phyloP scores from a whole-genome alignment of 2,888 invertebrate genomes.

The Watsonalla binaria region DNA sequence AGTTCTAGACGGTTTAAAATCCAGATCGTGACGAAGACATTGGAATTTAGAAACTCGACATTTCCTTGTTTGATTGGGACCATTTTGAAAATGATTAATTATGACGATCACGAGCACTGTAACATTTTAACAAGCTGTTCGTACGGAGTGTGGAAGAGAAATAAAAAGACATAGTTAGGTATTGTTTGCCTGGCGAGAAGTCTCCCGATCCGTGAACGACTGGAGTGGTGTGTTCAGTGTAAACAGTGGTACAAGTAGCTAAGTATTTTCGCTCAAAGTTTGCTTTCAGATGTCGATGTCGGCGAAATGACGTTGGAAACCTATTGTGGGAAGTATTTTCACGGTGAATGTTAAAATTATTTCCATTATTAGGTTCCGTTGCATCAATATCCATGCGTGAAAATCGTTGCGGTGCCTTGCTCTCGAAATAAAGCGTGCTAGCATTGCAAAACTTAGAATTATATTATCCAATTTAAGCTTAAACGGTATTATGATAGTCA shows the following conservation, averaged over 20 bases:
- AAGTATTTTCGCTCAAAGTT: conserved; percentile 6
- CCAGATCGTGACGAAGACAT: no score
- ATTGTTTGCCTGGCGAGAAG: conserved; percentile 23
- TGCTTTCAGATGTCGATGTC: neutral
- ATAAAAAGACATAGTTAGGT: conserved; percentile 30
- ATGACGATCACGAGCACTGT: no score
- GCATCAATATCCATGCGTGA: neutral
- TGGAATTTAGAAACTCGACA: no score
- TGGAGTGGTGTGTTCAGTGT: conserved; percentile 13
- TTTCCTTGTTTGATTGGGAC: no score
- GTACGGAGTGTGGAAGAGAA: neutral
- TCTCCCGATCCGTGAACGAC: neutral
- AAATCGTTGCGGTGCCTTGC: neutral
- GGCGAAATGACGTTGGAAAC: neutral
- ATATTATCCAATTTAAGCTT: neutral
- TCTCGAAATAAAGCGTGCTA: neutral
- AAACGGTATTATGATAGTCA: neutral
- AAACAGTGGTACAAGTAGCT: conserved; percentile 11
- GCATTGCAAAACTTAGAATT: neutral
- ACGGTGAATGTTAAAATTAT: neutral
- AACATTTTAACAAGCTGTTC: conserved; percentile 19
- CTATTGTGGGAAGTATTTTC: no score
- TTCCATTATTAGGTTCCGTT: neutral
- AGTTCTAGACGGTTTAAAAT: neutral
- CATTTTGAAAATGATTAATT: no score